A percentile compares a stretch with the other conserved stretches of the same genome.
These are phyloP conservation scores for Eupelmus urozonus DNA, from an alignment of 2,888 invertebrate species.

Conservation along the genomic window DNA sequence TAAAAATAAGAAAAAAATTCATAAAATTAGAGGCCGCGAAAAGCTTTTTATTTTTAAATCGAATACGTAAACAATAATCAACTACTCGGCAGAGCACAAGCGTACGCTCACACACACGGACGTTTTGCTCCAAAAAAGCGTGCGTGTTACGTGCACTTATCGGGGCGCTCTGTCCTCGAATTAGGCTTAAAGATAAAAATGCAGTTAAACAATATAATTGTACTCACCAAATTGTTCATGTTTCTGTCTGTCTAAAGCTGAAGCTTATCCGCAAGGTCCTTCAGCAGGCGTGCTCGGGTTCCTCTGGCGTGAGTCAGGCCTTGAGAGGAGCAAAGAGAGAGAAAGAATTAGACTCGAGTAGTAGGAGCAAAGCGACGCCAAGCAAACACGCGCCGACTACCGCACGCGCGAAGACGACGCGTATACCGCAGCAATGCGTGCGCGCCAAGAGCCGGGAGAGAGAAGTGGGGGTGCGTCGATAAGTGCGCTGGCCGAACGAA, in stretches of 20 bases:
- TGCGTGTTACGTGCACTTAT: neutral
- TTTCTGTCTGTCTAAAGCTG: constrained; percentile 23
- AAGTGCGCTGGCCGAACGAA: too few relatives aligned
- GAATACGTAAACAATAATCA: neutral
- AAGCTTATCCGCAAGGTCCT: neutral
- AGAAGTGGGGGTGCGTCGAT: constrained; percentile 32
- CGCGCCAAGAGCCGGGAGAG: constrained; percentile 40
- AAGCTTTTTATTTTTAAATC: constrained; percentile 12
- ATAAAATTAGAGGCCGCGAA: neutral
- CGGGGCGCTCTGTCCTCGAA: too few relatives aligned
- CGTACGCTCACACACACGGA: too few relatives aligned
- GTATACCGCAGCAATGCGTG: neutral
- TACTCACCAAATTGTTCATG: constrained; percentile 60
- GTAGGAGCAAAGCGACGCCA: constrained; percentile 29
- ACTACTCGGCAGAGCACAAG: neutral
- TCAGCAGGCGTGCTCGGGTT: neutral
- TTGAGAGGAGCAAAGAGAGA: constrained; percentile 37
- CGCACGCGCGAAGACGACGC: neutral
- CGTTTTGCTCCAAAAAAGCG: neutral
- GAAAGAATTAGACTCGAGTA: constrained; percentile 25
- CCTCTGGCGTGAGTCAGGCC: constrained; percentile 40
- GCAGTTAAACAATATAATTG: neutral
- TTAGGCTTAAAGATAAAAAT: too few relatives aligned
- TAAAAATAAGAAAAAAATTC: neutral
- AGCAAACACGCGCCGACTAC: constrained; percentile 1